Percentiles rank a stretch among this genome's conserved stretches.
These are phyloP conservation scores for Trachemys scripta DNA, from an alignment of 2,113 vertebrate species.

Conservation along the genomic window DNA sequence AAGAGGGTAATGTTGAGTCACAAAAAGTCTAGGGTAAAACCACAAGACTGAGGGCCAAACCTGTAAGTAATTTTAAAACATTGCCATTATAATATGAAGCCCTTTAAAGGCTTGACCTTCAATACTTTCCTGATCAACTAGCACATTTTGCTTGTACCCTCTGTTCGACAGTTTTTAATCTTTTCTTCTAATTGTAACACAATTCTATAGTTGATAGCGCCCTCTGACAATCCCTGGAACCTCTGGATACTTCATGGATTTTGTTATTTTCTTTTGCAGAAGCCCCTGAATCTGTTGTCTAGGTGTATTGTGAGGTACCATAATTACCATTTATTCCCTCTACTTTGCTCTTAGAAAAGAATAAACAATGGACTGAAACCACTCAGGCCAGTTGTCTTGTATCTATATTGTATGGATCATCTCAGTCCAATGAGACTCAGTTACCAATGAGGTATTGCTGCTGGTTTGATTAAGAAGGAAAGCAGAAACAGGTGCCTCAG, in stretches of 20 bases:
- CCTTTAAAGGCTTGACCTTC: neutral
- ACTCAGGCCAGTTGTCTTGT: neutral
- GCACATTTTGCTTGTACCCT: neutral
- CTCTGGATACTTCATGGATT: neutral
- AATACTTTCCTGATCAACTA: neutral
- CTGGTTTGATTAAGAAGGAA: neutral
- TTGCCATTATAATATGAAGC: fast-evolving
- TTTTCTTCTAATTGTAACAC: neutral
- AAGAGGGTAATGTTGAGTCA: neutral
- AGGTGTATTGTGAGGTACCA: neutral
- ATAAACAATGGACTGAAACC: neutral
- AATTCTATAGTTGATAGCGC: neutral
- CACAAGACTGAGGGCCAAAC: neutral
- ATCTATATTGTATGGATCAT: neutral
- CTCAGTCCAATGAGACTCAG: neutral
- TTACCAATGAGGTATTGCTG: neutral
- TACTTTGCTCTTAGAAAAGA: neutral
- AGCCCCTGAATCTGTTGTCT: neutral
- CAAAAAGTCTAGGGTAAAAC: neutral
- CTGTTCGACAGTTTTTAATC: neutral
- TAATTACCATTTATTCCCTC: neutral
- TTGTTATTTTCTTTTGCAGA: neutral
- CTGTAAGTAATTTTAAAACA: neutral
- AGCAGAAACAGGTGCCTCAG: neutral
- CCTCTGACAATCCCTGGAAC: neutral